These are phyloP conservation scores for Galeruca laticollis DNA, from an alignment of 2,888 invertebrate species.

Conservation along the genomic window DNA sequence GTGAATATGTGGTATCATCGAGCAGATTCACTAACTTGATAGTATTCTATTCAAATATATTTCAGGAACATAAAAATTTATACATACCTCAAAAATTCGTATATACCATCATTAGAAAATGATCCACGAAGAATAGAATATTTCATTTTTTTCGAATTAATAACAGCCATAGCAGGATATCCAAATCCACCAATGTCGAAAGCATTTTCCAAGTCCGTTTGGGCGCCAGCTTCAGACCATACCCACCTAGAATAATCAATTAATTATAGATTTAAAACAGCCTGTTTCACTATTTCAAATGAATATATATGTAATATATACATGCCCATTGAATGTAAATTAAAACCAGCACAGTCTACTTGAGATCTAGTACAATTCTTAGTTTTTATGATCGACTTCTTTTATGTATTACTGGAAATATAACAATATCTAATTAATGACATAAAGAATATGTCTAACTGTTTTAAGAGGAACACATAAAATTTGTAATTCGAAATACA, in stretches of 20 bases:
- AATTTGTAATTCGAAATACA: too few species aligned
- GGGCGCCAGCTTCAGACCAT: constrained; percentile 94
- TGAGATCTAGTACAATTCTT: too few species aligned
- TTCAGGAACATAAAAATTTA: constrained; percentile 13
- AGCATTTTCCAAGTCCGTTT: constrained; percentile 85
- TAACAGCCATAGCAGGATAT: constrained; percentile 97
- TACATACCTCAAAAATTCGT: constrained; percentile 83
- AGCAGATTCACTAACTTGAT: too few species aligned
- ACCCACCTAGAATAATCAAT: constrained; percentile 74
- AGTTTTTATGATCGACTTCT: too few species aligned
- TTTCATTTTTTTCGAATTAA: constrained; percentile 97
- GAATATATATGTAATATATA: neutral
- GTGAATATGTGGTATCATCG: too few species aligned
- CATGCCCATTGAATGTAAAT: too few species aligned
- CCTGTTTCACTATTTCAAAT: neutral
- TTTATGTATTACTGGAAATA: too few species aligned
- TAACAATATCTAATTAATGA: too few species aligned
- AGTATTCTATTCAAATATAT: too few species aligned
- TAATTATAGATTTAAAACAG: neutral
- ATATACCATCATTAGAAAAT: constrained; percentile 94
- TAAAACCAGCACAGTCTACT: too few species aligned
- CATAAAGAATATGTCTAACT: too few species aligned
- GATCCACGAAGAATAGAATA: constrained; percentile 93
- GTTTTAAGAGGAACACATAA: too few species aligned
- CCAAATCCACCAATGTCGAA: constrained; percentile 98